Evolutionary conservation across 2,113 vertebrate genomes (phyloP), one percentile per base, ranked within the genome.

Genomic region (Athene cunicularia): DNA sequence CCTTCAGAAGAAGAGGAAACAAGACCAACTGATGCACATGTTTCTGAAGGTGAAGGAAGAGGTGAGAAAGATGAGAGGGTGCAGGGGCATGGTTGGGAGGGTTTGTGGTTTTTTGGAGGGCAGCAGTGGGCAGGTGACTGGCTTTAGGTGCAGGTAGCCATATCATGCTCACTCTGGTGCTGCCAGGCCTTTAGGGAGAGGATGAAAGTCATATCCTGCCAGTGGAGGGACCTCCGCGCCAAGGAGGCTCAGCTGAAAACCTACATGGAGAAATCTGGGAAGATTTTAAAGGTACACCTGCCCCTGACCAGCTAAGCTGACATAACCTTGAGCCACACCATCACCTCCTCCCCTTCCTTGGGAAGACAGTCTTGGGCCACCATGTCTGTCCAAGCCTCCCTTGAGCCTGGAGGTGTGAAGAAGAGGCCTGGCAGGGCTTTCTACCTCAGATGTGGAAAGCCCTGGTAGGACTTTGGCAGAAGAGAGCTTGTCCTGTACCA

Each of bases 251-350:
- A 98, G 72, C 86, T 97, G 55, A 98, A 98, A 77, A 80, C 95
- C 21, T 93, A 98, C 20, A 95, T 97, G 59, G 41, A 96, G 56
- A 97, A 96, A 64, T 98, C 95, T 22, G 94, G 97, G 77, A 95
- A 39, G 3, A 98, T 97, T 77, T 92, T 98, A 11, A 98, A 98
- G 98, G 99, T 99, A 96, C 7, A 16, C 3, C 32, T n/a, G 15
- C 18, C 39, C 71, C 19, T 18, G 41, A 26, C n/a, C 19, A 12
- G 45, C 27, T 66, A 7, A 2, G 16, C 12, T 39, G 43, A 12
- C 50, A 20, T 16, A 22, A 26, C 45, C 28, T 14, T 13, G 28
- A 50, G n/a, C 55, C 18, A 1, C 32, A n/a, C 5, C 47, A 41
- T 56, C 45, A 16, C 4, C 10, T 24, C 28, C 41, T 72, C 11